A percentile compares a stretch with the other conserved stretches of the same genome.
Conservation (phyloP, 2,113 vertebrate genomes). For the Chloebia gouldiae region DNA sequence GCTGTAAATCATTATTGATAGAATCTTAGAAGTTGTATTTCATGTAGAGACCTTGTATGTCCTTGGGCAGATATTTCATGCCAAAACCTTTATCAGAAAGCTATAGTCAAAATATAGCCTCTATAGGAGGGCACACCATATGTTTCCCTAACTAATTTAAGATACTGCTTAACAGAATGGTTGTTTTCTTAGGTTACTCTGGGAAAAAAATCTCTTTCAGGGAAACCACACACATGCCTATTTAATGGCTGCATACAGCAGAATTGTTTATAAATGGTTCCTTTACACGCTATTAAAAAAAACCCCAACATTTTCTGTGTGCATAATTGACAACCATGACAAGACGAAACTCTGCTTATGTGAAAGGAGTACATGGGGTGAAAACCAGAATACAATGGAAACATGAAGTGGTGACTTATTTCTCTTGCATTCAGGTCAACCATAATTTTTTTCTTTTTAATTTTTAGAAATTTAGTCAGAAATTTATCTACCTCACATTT, state of each 20-base stretch:
- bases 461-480: background rate
- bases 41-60: background rate
- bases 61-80: background rate
- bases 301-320: background rate
- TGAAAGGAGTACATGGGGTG: background rate
- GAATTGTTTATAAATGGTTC: background rate
- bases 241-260: background rate
- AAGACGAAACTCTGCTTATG: background rate
- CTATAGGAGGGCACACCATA: background rate
- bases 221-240: background rate
- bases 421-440: background rate
- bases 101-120: background rate
- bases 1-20: background rate
- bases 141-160: conserved; percentile 23
- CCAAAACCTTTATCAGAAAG: background rate
- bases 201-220: background rate
- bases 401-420: background rate
- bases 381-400: background rate
- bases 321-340: background rate
- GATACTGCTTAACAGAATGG: background rate
- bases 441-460: background rate
- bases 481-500: background rate
- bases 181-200: background rate
- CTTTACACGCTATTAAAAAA: background rate
- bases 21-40: background rate